Percentiles rank a stretch among this genome's conserved stretches.
phyloP scores from a whole-genome alignment of 2,113 vertebrate species.

The Ailuropoda melanoleuca region DNA sequence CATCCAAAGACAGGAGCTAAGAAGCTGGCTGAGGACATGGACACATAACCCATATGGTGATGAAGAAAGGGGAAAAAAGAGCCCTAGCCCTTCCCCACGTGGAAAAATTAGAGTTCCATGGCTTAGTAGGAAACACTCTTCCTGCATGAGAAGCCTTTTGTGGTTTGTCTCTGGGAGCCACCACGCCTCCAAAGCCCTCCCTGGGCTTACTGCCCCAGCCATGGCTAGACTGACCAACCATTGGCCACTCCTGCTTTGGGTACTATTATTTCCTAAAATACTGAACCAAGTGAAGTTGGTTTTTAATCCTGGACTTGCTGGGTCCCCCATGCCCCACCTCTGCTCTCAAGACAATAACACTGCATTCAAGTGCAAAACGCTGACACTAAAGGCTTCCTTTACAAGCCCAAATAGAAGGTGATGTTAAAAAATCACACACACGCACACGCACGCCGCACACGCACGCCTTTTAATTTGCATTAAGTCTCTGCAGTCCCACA shows the following conservation, averaged over 20 bases:
- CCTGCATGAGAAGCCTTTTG: not conserved
- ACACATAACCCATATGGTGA: fast-evolving
- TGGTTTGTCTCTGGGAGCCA: too few relatives aligned
- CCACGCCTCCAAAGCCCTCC: not conserved
- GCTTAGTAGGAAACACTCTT: not conserved
- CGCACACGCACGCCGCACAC: too few relatives aligned
- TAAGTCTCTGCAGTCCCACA: not conserved
- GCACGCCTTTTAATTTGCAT: not conserved
- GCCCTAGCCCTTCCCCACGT: fast-evolving
- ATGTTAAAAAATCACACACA: not conserved
- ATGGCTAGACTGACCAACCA: not conserved
- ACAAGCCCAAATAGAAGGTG: not conserved
- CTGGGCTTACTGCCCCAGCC: not conserved
- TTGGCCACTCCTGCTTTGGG: not conserved
- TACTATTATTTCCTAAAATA: not conserved
- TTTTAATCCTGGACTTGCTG: not conserved
- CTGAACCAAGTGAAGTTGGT: not conserved
- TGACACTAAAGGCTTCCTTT: not conserved
- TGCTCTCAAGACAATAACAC: not conserved
- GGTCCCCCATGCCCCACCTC: not conserved
- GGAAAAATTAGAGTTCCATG: not conserved
- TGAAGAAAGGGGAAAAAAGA: not conserved
- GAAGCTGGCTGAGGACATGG: not conserved
- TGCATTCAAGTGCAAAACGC: not conserved
- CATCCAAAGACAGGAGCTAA: not conserved